These are phyloP conservation scores for Monoplex corrugatus DNA, from an alignment of 2,888 invertebrate species.

Conservation along the genomic window DNA sequence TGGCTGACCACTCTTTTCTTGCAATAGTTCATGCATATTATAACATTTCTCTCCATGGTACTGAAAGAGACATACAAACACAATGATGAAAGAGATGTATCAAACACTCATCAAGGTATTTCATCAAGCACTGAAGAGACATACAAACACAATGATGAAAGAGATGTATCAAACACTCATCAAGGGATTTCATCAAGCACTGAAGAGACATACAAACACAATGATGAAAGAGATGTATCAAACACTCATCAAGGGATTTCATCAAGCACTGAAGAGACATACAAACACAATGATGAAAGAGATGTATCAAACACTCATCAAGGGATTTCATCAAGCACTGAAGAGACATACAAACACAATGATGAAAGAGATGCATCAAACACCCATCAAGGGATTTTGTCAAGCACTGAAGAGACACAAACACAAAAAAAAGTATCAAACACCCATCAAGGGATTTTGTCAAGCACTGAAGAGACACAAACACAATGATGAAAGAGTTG, in stretches of 20 bases:
- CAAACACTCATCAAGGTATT: not conserved
- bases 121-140: not conserved
- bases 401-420: not conserved
- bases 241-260: not conserved
- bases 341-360: too few relatives aligned
- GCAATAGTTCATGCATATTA: not conserved
- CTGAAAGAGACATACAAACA: conserved; percentile 24
- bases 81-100: not conserved
- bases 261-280: too few relatives aligned
- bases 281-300: too few relatives aligned
- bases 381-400: not conserved
- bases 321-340: not conserved
- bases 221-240: not conserved
- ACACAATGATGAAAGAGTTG: not conserved
- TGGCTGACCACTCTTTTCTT: not conserved
- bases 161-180: not conserved
- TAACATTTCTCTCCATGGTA: not conserved
- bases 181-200: not conserved
- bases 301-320: not conserved
- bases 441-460: not conserved
- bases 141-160: too few relatives aligned
- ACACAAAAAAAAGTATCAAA: not conserved
- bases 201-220: too few relatives aligned
- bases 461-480: not conserved
- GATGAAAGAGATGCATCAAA: not conserved